Percentiles rank a stretch among this genome's conserved stretches.
These are phyloP conservation scores for Phataginus tetradactyla DNA, from an alignment of 2,797 vertebrate species.

Conservation along the genomic window DNA sequence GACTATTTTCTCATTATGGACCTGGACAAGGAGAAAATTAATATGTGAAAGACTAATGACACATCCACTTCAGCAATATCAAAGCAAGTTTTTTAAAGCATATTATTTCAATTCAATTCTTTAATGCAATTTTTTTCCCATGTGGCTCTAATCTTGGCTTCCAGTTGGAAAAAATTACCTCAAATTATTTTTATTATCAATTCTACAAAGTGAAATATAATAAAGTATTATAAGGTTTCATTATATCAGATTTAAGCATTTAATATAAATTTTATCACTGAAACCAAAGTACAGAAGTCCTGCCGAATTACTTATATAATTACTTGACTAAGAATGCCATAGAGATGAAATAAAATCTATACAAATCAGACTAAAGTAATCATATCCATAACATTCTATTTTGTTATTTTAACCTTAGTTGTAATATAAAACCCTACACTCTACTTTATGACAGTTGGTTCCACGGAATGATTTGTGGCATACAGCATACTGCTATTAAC, in stretches of 20 bases:
- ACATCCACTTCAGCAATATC: background rate
- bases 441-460: conserved; percentile 72
- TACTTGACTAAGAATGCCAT: conserved; percentile 62
- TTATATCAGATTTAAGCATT: conserved; percentile 20
- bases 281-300: conserved; percentile 66
- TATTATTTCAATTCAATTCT: background rate
- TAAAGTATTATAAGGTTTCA: background rate
- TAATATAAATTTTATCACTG: conserved; percentile 56
- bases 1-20: background rate
- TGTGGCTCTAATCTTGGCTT: background rate
- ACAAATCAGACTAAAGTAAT: conserved; percentile 73
- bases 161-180: background rate
- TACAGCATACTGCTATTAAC: conserved; percentile 69
- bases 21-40: background rate
- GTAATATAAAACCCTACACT: conserved; percentile 75
- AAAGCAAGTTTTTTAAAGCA: background rate
- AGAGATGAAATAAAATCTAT: conserved; percentile 64
- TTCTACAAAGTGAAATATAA: conserved; percentile 2
- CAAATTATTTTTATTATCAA: background rate
- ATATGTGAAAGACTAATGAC: background rate
- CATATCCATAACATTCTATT: conserved; percentile 75
- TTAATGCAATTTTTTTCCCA: background rate
- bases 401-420: conserved; percentile 76
- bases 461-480: conserved; percentile 66
- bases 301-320: conserved; percentile 56